phyloP scores from a whole-genome alignment of 2,797 vertebrate species.

The Danio jaintianensis region DNA sequence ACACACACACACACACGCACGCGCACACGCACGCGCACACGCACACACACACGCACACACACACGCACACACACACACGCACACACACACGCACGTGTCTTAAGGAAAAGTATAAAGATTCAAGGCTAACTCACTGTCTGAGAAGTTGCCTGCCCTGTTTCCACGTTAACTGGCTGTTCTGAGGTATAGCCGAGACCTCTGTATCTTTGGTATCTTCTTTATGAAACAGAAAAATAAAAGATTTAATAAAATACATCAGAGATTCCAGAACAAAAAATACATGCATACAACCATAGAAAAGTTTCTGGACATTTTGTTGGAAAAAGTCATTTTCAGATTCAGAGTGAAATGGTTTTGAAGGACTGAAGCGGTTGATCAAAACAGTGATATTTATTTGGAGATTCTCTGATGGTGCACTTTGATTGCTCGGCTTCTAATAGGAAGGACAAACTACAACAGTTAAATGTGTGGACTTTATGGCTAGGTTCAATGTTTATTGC shows the following conservation, averaged over 20 bases:
- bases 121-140: slow-evolving; percentile 88
- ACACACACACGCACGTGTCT: not conserved
- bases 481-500: too few species aligned
- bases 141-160: slow-evolving; percentile 97
- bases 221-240: slow-evolving; percentile 57
- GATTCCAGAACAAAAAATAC: not conserved
- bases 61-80: not conserved
- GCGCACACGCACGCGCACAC: not conserved
- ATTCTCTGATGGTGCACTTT: too few species aligned
- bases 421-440: too few species aligned
- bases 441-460: too few species aligned
- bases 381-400: too few species aligned
- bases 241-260: not conserved
- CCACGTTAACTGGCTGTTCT: slow-evolving; percentile 98
- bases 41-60: not conserved
- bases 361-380: too few species aligned
- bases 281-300: not conserved
- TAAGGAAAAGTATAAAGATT: not conserved
- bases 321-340: too few species aligned
- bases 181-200: slow-evolving; percentile 90
- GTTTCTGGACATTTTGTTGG: too few species aligned
- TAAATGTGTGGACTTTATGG: too few species aligned
- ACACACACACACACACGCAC: not conserved
- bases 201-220: slow-evolving; percentile 97
- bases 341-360: too few species aligned